Conservation (phyloP, 2,888 invertebrate species). For the Therioaphis trifolii region DNA sequence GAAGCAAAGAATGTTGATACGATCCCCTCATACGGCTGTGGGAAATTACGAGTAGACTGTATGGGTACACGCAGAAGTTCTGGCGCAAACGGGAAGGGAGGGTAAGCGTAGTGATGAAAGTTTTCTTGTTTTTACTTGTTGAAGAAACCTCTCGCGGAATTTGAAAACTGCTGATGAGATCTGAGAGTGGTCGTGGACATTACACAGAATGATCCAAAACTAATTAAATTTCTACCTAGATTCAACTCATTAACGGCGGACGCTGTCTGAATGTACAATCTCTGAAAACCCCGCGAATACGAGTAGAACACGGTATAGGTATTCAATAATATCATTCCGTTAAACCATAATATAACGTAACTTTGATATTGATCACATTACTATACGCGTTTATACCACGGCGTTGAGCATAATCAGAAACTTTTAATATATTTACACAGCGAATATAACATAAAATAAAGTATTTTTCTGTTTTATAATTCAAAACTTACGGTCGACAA, state of each 20-base stretch:
- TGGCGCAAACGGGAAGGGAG: not conserved
- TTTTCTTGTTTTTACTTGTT: conserved; percentile 56
- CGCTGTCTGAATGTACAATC: conserved; percentile 25
- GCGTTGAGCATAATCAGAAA: not conserved
- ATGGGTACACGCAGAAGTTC: not conserved
- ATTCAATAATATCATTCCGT: conserved; percentile 7
- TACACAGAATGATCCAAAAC: conserved; percentile 38
- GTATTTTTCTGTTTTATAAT: not conserved
- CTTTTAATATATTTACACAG: not conserved
- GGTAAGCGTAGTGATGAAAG: conserved; percentile 11
- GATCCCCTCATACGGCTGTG: not conserved
- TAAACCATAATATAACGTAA: not conserved
- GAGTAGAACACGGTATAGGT: not conserved
- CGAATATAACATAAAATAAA: too few species aligned
- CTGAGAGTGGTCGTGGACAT: conserved; percentile 3
- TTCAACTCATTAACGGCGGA: conserved; percentile 12
- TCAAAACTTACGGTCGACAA: not conserved
- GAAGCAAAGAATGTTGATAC: conserved; percentile 27
- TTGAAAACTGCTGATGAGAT: conserved; percentile 55
- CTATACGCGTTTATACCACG: not conserved
- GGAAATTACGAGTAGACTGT: conserved; percentile 8
- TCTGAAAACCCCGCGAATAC: not conserved
- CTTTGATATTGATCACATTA: conserved; percentile 13
- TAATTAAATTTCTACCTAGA: conserved; percentile 55
- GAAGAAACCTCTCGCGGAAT: conserved; percentile 53